Conservation (phyloP, 2,888 invertebrate genomes). For the Sarcophaga subvicina region DNA sequence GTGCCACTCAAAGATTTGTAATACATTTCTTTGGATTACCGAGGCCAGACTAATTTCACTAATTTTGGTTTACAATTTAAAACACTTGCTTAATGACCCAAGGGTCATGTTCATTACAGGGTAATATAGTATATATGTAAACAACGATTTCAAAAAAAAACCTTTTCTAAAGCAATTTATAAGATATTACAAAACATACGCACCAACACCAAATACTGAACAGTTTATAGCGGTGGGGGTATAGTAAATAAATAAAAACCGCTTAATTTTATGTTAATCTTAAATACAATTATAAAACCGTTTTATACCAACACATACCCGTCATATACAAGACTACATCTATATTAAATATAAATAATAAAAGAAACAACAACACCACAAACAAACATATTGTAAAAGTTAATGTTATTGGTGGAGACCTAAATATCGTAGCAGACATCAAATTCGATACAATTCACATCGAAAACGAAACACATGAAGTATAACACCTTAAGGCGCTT, state of each 20-base stretch:
- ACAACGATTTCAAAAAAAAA: too few species aligned
- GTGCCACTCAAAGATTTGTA: too few species aligned
- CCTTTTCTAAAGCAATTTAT: too few species aligned
- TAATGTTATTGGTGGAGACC: background rate
- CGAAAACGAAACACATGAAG: constrained; percentile 48
- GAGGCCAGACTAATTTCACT: too few species aligned
- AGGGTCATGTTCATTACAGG: too few species aligned
- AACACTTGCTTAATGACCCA: too few species aligned
- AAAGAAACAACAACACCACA: constrained; percentile 4
- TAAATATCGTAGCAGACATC: constrained; percentile 19
- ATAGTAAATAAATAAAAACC: constrained; percentile 39
- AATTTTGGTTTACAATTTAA: too few species aligned
- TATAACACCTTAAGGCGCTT: constrained; percentile 59
- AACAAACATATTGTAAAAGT: background rate
- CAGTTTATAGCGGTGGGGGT: background rate
- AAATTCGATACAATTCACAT: constrained; percentile 58
- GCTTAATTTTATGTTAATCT: constrained; percentile 48
- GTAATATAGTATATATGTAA: too few species aligned
- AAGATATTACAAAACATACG: too few species aligned
- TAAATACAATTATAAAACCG: constrained; percentile 55
- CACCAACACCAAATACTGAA: too few species aligned
- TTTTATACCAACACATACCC: constrained; percentile 1
- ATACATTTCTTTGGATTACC: too few species aligned
- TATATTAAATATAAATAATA: background rate
- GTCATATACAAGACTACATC: too few species aligned